These are phyloP conservation scores for Asteroscopus sphinx DNA, from an alignment of 2,888 invertebrate genomes.

Conservation along the genomic window DNA sequence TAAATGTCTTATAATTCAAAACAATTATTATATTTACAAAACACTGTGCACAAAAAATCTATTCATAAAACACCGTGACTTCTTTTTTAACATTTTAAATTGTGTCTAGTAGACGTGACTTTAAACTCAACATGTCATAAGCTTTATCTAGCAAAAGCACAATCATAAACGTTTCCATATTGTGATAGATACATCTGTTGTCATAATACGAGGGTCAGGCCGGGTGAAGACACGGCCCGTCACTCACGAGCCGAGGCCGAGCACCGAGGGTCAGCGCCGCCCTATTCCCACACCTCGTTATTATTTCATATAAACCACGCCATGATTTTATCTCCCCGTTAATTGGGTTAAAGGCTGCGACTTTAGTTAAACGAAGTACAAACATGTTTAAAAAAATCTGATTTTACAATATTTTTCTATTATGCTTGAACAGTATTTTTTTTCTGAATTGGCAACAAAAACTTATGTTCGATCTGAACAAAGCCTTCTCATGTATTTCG, in stretches of 20 bases:
- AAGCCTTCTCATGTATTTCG: too few species aligned
- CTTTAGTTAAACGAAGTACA: conserved; percentile 26
- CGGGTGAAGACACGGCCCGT: conserved; percentile 61
- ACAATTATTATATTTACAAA: too few species aligned
- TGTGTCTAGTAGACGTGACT: too few species aligned
- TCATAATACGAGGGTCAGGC: conserved; percentile 54
- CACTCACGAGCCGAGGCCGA: conserved; percentile 60
- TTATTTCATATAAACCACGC: conserved; percentile 74
- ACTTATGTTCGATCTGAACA: too few species aligned
- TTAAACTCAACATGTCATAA: conserved; percentile 4
- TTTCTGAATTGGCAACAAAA: too few species aligned
- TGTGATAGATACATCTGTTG: conserved; percentile 50
- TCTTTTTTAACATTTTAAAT: too few species aligned
- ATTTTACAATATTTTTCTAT: not conserved
- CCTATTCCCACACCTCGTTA: conserved; percentile 82
- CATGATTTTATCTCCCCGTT: conserved; percentile 70
- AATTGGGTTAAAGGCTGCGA: conserved; percentile 61
- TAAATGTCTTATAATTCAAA: too few species aligned
- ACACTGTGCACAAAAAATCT: too few species aligned
- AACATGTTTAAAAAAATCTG: conserved; percentile 2
- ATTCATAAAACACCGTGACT: too few species aligned
- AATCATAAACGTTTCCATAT: conserved; percentile 43
- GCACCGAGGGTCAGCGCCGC: conserved; percentile 66
- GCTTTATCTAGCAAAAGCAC: conserved; percentile 46
- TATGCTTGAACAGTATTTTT: not conserved